A percentile compares a stretch with the other conserved stretches of the same genome.
phyloP scores from a whole-genome alignment of 2,797 vertebrate genomes.

The Fratercula arctica region DNA sequence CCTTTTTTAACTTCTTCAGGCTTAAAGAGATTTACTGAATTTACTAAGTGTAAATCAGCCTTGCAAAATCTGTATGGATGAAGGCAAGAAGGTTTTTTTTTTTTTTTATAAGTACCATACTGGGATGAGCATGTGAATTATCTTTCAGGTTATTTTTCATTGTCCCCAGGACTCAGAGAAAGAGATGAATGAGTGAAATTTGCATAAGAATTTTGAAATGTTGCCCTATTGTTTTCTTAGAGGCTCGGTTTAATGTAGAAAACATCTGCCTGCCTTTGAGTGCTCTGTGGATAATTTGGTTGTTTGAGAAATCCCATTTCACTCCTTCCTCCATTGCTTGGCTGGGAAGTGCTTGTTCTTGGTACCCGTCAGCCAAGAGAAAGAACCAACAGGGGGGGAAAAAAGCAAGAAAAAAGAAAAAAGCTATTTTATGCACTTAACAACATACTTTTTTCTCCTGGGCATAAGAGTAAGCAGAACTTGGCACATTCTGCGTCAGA shows the following conservation, averaged over 20 bases:
- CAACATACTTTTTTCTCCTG: not conserved
- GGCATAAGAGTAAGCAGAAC: not conserved
- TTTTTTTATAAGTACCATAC: not conserved
- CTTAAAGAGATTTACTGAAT: not conserved
- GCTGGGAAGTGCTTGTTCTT: not conserved
- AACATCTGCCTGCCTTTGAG: conserved; percentile 40
- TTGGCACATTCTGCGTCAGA: not conserved
- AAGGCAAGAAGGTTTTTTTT: not conserved
- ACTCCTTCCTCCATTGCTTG: not conserved
- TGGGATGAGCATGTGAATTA: conserved; percentile 6
- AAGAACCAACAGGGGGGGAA: not conserved
- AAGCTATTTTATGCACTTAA: not conserved
- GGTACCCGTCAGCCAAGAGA: not conserved
- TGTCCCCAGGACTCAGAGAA: conserved; percentile 9
- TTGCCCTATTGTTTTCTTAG: conserved; percentile 44
- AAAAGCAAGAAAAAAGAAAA: not conserved
- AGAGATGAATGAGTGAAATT: conserved; percentile 25
- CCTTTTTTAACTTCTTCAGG: not conserved
- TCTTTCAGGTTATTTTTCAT: not conserved
- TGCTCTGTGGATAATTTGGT: not conserved
- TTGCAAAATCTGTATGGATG: not conserved
- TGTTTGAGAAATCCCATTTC: conserved; percentile 33
- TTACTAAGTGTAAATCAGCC: not conserved
- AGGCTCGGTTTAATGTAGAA: conserved; percentile 12
- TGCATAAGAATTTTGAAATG: conserved; percentile 32